phyloP scores from a whole-genome alignment of 2,888 invertebrate genomes.

The Caenorhabditis sulstoni region DNA sequence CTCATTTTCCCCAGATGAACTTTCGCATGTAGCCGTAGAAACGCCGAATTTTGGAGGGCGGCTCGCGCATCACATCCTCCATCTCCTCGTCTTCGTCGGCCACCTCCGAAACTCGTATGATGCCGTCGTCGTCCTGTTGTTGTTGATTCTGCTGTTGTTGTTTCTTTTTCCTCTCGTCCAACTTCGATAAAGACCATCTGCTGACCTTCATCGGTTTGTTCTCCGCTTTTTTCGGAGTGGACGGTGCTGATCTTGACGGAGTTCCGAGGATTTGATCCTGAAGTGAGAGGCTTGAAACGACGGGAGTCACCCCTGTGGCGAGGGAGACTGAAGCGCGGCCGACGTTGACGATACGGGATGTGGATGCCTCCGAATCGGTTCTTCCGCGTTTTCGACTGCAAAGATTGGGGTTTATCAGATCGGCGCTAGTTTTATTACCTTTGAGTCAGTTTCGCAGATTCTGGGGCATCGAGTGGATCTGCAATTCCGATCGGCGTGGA shows the following conservation, averaged over 20 bases:
- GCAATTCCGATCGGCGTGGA: constrained; percentile 2
- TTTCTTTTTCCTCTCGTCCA: constrained; percentile 34
- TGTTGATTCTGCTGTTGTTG: not conserved
- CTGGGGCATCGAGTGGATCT: not conserved
- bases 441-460: constrained; percentile 5
- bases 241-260: constrained; percentile 49
- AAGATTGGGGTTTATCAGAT: not conserved
- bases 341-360: not conserved
- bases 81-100: constrained; percentile 49
- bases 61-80: constrained; percentile 50
- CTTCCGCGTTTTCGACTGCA: constrained; percentile 8
- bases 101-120: constrained; percentile 40
- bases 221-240: constrained; percentile 30
- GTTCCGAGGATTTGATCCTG: constrained; percentile 17
- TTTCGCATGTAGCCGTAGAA: constrained; percentile 61
- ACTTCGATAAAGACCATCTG: constrained; percentile 62
- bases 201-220: constrained; percentile 17
- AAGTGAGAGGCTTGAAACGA: constrained; percentile 9
- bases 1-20: constrained; percentile 54
- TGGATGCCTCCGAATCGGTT: not conserved
- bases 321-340: not conserved
- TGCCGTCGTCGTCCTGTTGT: constrained; percentile 14
- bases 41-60: constrained; percentile 64
- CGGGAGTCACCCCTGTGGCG: constrained; percentile 44
- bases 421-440: constrained; percentile 2